phyloP scores from a whole-genome alignment of 2,797 vertebrate genomes.

The Periparus ater region DNA sequence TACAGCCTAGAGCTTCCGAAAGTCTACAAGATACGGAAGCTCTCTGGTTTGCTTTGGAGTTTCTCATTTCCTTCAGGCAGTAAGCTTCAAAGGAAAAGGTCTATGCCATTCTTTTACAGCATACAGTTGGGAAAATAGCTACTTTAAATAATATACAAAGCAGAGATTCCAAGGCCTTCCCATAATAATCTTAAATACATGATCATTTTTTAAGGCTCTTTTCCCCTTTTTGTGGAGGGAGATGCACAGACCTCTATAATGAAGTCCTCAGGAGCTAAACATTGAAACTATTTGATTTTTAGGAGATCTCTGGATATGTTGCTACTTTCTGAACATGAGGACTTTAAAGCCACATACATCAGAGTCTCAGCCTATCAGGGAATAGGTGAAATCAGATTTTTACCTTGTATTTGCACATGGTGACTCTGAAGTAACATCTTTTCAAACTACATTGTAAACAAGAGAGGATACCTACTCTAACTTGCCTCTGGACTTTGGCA shows the following conservation, averaged over 20 bases:
- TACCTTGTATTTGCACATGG: neutral
- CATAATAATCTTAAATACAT: neutral
- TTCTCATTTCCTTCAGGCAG: neutral
- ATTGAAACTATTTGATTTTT: neutral
- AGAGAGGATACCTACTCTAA: neutral
- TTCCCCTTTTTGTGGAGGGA: neutral
- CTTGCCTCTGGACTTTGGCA: neutral
- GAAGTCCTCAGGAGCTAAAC: neutral
- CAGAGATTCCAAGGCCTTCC: neutral
- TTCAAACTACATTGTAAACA: neutral
- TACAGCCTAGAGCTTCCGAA: neutral
- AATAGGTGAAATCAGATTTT: neutral
- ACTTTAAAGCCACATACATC: neutral
- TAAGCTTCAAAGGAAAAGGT: neutral
- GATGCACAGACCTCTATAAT: neutral
- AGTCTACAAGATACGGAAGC: neutral
- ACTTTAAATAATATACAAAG: neutral
- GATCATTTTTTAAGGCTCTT: neutral
- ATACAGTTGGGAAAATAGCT: neutral
- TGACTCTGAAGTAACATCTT: neutral
- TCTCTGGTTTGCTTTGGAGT: neutral
- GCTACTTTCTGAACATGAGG: neutral
- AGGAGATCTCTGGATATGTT: neutral
- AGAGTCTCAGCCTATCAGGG: fast-evolving
- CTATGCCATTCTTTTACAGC: neutral